Conservation (phyloP, 2,113 vertebrate species). For the Lagopus leucura region DNA sequence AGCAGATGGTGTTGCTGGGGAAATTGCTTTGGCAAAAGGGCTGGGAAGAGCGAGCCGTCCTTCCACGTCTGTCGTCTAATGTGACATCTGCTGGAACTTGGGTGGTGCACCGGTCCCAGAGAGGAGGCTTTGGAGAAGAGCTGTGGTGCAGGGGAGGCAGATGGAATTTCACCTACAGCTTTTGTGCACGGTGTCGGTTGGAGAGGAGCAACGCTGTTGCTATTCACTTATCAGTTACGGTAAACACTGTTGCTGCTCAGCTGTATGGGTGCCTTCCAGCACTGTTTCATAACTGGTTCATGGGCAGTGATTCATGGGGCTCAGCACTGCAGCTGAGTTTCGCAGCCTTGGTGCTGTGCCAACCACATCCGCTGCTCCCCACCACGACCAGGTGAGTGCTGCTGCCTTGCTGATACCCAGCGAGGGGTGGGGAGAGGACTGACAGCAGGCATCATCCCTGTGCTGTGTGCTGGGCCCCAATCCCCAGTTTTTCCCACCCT, state of each 20-base stretch:
- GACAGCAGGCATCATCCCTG: neutral
- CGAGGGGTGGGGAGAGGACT: neutral
- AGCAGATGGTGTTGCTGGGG: neutral
- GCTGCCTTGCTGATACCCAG: neutral
- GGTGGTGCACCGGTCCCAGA: neutral
- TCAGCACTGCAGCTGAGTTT: neutral
- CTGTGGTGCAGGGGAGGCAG: neutral
- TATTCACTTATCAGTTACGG: slow-evolving; percentile 15
- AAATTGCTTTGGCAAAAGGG: neutral
- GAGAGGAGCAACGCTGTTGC: neutral
- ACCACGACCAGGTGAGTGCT: neutral
- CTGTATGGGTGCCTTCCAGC: neutral
- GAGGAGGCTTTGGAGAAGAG: neutral
- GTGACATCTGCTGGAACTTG: accelerated
- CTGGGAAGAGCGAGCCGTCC: neutral
- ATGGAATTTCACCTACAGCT: accelerated
- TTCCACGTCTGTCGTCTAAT: neutral
- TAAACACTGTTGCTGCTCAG: slow-evolving; percentile 24
- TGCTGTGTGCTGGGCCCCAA: neutral
- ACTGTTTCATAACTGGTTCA: neutral
- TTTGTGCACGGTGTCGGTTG: neutral
- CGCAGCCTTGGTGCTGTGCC: neutral
- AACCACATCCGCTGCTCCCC: neutral
- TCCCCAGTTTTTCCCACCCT: neutral
- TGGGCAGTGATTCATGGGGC: neutral